phyloP scores from a whole-genome alignment of 2,113 vertebrate species.

The Hemiprocne comata region DNA sequence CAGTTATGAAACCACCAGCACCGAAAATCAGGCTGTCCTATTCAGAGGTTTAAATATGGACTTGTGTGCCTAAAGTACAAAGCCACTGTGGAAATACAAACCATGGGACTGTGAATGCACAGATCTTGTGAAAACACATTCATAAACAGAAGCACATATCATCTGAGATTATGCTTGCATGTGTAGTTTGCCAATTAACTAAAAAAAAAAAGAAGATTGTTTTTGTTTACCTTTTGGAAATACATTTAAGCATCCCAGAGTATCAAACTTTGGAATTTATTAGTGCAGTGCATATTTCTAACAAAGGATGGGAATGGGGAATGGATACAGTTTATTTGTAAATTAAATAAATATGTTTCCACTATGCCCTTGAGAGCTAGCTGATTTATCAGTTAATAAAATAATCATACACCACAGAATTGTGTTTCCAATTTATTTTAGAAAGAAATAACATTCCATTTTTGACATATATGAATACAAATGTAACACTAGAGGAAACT shows the following conservation, averaged over 20 bases:
- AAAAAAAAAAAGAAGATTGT: no score
- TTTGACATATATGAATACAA: conserved; percentile 69
- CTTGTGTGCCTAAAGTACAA: background rate
- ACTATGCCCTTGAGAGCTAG: conserved; percentile 43
- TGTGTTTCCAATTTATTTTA: conserved; percentile 68
- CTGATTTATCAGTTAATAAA: conserved; percentile 73
- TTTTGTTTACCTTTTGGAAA: conserved; percentile 34
- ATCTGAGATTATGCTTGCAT: background rate
- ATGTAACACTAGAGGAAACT: conserved; percentile 64
- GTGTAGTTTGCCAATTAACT: background rate
- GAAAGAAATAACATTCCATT: conserved; percentile 67
- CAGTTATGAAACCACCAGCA: fast-evolving
- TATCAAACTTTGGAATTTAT: background rate
- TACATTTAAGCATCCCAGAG: background rate
- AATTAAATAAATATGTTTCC: conserved; percentile 60
- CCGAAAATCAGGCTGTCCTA: background rate
- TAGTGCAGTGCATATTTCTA: conserved; percentile 3
- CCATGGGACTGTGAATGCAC: background rate
- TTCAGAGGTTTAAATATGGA: background rate
- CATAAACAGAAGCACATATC: background rate
- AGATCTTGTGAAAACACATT: background rate
- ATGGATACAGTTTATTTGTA: conserved; percentile 60
- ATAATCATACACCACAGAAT: conserved; percentile 66
- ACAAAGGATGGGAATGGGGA: conserved; percentile 16
- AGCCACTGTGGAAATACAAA: background rate